Percentiles rank a stretch among this genome's conserved stretches.
phyloP scores from a whole-genome alignment of 2,113 vertebrate genomes.

The Lepidothrix coronata region DNA sequence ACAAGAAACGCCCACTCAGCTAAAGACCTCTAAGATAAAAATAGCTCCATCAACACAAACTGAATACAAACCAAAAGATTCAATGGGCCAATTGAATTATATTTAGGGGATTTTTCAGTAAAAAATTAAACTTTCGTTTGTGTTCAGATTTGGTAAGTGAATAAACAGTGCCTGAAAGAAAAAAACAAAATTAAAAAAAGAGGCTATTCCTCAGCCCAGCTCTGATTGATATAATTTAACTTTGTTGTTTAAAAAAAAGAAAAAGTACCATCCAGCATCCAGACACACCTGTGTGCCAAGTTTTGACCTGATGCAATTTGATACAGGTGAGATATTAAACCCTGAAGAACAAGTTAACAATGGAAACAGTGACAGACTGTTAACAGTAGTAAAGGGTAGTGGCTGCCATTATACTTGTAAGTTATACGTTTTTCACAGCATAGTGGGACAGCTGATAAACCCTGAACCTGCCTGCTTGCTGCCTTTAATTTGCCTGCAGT shows the following conservation, averaged over 20 bases:
- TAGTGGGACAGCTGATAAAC: not conserved
- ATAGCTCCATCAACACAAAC: not conserved
- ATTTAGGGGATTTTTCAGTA: not conserved
- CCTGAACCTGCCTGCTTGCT: not conserved
- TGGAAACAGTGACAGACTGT: not conserved
- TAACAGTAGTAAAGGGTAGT: not conserved
- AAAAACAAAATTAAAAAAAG: not conserved
- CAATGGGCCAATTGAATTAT: not conserved
- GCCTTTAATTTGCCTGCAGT: not conserved
- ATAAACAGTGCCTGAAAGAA: not conserved
- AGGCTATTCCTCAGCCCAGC: not conserved
- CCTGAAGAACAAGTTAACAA: not conserved
- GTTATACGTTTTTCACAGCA: not conserved
- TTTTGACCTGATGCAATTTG: not conserved
- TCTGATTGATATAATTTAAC: not conserved
- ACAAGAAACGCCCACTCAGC: not conserved
- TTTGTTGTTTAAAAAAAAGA: not conserved
- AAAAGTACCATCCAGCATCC: not conserved
- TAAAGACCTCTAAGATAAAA: not conserved
- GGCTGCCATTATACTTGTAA: not conserved
- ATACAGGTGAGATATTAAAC: conserved; percentile 44
- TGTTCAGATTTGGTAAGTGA: not conserved
- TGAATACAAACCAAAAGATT: not conserved
- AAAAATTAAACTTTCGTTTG: not conserved
- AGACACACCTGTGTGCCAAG: not conserved